These are phyloP conservation scores for Apaloderma vittatum DNA, from an alignment of 2,113 vertebrate genomes.

Conservation along the genomic window DNA sequence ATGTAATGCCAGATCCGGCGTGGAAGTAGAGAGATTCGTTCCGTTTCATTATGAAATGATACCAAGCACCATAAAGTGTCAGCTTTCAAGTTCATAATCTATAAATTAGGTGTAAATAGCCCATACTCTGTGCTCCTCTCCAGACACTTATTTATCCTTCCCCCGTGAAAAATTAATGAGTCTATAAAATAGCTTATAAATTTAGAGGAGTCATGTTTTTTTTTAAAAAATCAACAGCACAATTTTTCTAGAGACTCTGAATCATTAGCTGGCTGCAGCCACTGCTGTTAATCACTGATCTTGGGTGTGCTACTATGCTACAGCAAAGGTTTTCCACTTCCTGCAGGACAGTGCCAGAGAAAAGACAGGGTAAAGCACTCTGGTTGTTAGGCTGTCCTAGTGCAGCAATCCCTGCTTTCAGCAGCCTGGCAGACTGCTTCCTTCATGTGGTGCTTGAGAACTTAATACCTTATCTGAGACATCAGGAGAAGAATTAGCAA, in stretches of 20 bases:
- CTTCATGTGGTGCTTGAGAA: not conserved
- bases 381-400: not conserved
- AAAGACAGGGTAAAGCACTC: not conserved
- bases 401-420: not conserved
- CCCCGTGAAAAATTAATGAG: constrained; percentile 16
- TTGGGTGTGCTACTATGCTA: not conserved
- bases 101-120: constrained; percentile 45
- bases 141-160: constrained; percentile 34
- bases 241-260: not conserved
- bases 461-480: not conserved
- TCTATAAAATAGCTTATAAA: constrained; percentile 46
- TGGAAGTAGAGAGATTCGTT: not conserved
- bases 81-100: constrained; percentile 37
- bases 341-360: not conserved
- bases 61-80: not conserved
- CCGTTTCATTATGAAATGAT: constrained; percentile 33
- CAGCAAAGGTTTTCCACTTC: not conserved
- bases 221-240: not conserved
- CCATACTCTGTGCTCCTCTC: not conserved
- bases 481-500: not conserved
- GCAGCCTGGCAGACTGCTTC: not conserved
- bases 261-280: not conserved
- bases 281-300: not conserved
- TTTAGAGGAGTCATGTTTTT: not conserved
- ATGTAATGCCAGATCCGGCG: not conserved